Conservation (phyloP, 2,888 invertebrate genomes). For the Lumbricus terrestris region DNA sequence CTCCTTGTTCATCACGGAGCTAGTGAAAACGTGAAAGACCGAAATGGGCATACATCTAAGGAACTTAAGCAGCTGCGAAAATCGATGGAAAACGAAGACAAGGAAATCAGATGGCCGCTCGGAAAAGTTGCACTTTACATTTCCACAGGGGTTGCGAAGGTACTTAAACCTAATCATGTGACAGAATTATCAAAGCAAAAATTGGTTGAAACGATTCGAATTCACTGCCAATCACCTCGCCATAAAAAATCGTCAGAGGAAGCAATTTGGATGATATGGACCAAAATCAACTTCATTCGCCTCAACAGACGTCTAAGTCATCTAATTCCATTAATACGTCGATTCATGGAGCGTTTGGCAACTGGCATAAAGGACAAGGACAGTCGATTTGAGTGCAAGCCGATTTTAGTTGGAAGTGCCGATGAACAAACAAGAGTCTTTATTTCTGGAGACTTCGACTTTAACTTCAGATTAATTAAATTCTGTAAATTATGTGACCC, state of each 20-base stretch:
- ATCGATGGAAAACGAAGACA: neutral
- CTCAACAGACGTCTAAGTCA: neutral
- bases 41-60: neutral
- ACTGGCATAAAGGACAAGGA: neutral
- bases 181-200: neutral
- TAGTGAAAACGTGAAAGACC: neutral
- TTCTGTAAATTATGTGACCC: neutral
- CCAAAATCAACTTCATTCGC: neutral
- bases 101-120: neutral
- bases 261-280: neutral
- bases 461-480: neutral
- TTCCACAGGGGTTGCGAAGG: neutral
- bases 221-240: neutral
- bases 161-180: neutral
- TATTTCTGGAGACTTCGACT: neutral
- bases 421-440: neutral
- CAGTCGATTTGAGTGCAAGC: neutral
- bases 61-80: neutral
- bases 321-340: neutral
- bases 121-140: neutral
- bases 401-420: neutral
- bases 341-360: neutral
- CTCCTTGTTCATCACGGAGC: neutral
- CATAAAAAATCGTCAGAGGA: neutral
- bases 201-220: neutral